A percentile compares a stretch with the other conserved stretches of the same genome.
Evolutionary conservation across 2,888 invertebrate species (phyloP).

Genomic region (Eupithecia exiguata): DNA sequence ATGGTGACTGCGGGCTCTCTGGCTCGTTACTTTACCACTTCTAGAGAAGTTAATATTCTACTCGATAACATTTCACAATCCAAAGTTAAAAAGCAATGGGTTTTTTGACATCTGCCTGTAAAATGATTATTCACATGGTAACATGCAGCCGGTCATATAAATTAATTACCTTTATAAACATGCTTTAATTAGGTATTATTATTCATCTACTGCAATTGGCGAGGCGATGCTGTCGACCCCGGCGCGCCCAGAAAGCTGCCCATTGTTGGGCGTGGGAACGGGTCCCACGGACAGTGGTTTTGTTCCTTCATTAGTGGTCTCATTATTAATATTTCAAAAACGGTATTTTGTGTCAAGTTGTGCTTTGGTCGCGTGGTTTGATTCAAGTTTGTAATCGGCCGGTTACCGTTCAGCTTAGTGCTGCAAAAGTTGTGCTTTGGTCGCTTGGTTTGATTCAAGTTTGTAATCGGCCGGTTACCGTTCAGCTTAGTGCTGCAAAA

Average conservation of each 20-base stretch:
- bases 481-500: conserved; percentile 23
- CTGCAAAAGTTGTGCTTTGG: conserved; percentile 42
- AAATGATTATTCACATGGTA: conserved; percentile 49
- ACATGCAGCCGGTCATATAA: conserved; percentile 52
- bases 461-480: conserved; percentile 12
- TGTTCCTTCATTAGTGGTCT: conserved; percentile 73
- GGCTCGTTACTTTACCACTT: not conserved
- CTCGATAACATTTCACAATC: conserved; percentile 9
- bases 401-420: conserved; percentile 8
- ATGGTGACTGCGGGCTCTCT: not conserved
- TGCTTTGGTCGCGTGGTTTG: conserved; percentile 43
- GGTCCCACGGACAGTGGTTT: conserved; percentile 64
- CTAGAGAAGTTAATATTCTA: not conserved
- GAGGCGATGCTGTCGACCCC: conserved; percentile 52
- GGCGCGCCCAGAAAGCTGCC: conserved; percentile 60
- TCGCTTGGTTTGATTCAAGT: conserved; percentile 38
- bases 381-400: conserved; percentile 23
- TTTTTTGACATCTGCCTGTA: conserved; percentile 41
- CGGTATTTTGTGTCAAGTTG: conserved; percentile 68
- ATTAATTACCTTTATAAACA: conserved; percentile 78
- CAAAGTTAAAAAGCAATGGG: conserved; percentile 38
- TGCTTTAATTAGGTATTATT: conserved; percentile 72
- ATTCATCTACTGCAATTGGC: conserved; percentile 59
- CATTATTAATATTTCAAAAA: conserved; percentile 79
- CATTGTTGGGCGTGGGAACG: conserved; percentile 61